Base-by-base conservation (phyloP, 1,140 invertebrate species). In the Solenopsis invicta region DNA sequence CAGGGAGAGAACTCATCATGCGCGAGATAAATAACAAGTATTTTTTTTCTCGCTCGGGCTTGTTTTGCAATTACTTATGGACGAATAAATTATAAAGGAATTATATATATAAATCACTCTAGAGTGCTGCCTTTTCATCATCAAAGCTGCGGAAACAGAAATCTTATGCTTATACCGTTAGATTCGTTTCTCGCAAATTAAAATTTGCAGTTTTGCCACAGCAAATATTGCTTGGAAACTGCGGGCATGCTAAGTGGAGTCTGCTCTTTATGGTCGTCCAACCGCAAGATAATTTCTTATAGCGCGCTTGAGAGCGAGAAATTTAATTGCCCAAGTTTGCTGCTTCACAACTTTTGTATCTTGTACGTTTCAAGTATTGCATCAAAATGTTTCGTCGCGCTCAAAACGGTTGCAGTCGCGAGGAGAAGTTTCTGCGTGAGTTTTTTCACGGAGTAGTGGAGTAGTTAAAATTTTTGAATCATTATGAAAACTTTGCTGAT, bases 311-410 rank as follows among this genome's bases (percentile, higher is more conserved):
- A 82, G 67, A 82, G 78, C 61, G 78, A 84, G 69, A 62, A 41
- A 84, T 84, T 84, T 84, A 84, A 84, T 84, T 84, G 54, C 69
- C 34, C 54, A 84, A 84, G 69, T 84, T 84, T 75, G 69, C 69
- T 34, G 80, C 37, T 61, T 61, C 54, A 50, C 48, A 84, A 84
- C 67, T 84, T 69, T 84, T 75, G 80, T 84, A 84, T 84, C 80
- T 75, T 75, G 56, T 21, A 75, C 41, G 54, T 74, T 74, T 72
- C 52, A 59, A 72, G 37, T 56, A 54, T 74, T 45, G 56, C 54
- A 84, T 74, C 52, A 81, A 81, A 81, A 71, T 81, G 34, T 81
- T 78, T 78, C 76, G 61, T 52, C 45, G 59, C n/a, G 45, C 12
- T 66, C 61, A 45, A 78, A 66, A 78, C 45, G 61, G 29, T 69